Percentiles rank a stretch among this genome's conserved stretches.
phyloP scores from a whole-genome alignment of 2,797 vertebrate species.

The Nyctalus aviator region DNA sequence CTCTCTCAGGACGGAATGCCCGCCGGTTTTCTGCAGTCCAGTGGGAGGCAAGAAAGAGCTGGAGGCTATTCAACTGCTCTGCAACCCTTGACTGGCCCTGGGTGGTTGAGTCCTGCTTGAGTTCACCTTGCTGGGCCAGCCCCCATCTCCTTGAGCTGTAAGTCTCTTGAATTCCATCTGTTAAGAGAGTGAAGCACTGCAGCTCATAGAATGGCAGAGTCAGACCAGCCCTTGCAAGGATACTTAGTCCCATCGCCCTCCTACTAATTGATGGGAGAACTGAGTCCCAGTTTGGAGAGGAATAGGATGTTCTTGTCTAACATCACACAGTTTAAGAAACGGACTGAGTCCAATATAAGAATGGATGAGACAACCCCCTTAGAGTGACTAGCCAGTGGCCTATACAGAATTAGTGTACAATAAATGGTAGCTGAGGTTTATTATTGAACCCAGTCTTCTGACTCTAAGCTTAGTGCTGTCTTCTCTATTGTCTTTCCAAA shows the following conservation, averaged over 20 bases:
- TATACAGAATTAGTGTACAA: slow-evolving; percentile 62
- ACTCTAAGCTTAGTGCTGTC: slow-evolving; percentile 33
- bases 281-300: slow-evolving; percentile 4
- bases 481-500: slow-evolving; percentile 59
- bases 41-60: slow-evolving; percentile 86
- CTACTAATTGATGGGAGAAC: slow-evolving; percentile 21
- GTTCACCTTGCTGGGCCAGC: slow-evolving; percentile 92
- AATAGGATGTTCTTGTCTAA: slow-evolving; percentile 29
- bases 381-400: slow-evolving; percentile 63
- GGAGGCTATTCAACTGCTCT: slow-evolving; percentile 90
- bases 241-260: neutral
- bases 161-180: slow-evolving; percentile 80
- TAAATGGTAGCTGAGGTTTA: slow-evolving; percentile 69
- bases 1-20: slow-evolving; percentile 84
- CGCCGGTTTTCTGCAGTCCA: slow-evolving; percentile 85
- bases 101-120: slow-evolving; percentile 92
- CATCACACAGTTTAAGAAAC: slow-evolving; percentile 38
- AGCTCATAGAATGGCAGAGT: slow-evolving; percentile 38
- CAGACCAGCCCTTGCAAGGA: slow-evolving; percentile 10
- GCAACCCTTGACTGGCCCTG: slow-evolving; percentile 92
- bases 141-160: slow-evolving; percentile 93
- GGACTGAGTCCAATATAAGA: slow-evolving; percentile 54
- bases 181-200: slow-evolving; percentile 13
- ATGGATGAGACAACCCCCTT: neutral
- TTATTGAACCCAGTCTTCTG: slow-evolving; percentile 57